A percentile compares a stretch with the other conserved stretches of the same genome.
phyloP scores from a whole-genome alignment of 2,888 invertebrate genomes.

The Chalcis sispes region DNA sequence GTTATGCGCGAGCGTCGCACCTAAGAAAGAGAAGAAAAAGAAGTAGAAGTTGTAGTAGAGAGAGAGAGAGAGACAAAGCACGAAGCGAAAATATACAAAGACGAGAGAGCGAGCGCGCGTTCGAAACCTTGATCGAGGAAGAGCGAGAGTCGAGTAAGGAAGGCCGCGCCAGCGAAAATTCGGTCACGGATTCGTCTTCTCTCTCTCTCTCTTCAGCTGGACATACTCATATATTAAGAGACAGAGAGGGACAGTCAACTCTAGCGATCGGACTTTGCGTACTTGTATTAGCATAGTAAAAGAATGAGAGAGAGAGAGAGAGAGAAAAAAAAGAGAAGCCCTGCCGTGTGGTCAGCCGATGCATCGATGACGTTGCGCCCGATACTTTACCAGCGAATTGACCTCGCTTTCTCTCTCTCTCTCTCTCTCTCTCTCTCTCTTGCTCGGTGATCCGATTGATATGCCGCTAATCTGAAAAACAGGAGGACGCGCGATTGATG shows the following conservation, averaged over 20 bases:
- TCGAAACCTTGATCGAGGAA: conserved; percentile 55
- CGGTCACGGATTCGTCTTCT: conserved; percentile 53
- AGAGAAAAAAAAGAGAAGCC: conserved; percentile 8
- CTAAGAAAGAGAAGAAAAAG: no score
- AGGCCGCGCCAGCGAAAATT: conserved; percentile 48
- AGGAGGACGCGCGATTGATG: no score
- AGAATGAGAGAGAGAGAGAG: not conserved
- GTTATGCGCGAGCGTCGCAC: no score
- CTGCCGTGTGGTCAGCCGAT: conserved; percentile 1
- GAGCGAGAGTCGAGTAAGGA: conserved; percentile 26
- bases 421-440: no score
- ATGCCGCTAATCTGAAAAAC: not conserved
- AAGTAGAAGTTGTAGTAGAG: not conserved
- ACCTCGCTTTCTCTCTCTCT: no score
- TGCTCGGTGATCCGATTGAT: conserved; percentile 34
- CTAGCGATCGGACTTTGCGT: not conserved
- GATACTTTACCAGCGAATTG: conserved; percentile 5
- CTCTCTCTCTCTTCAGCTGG: conserved; percentile 8
- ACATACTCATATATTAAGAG: no score
- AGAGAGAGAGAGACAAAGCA: not conserved
- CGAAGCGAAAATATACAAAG: conserved; percentile 46
- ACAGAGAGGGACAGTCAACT: no score
- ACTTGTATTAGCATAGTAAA: not conserved
- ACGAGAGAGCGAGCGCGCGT: no score
- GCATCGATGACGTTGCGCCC: no score